Conservation (phyloP, 2,888 invertebrate genomes). For the Drosophila prolongata region DNA sequence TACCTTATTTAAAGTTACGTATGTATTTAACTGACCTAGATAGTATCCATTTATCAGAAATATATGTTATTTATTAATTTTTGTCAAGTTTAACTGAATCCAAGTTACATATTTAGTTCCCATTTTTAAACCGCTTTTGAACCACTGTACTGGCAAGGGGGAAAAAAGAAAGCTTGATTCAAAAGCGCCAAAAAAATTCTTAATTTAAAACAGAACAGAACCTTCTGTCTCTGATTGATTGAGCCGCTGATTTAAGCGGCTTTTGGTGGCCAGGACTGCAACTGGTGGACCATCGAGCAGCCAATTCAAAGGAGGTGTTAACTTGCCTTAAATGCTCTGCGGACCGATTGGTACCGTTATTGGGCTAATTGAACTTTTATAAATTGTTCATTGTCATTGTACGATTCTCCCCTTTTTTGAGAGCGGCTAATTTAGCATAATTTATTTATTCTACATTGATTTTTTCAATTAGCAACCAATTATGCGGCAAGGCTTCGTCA, state of each 20-base stretch:
- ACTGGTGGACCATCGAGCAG: slow-evolving; percentile 1
- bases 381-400: slow-evolving; percentile 51
- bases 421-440: slow-evolving; percentile 41
- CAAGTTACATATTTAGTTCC: no score
- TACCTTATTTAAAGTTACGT: no score
- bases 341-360: slow-evolving; percentile 58
- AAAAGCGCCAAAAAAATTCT: slow-evolving; percentile 52
- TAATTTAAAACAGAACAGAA: slow-evolving; percentile 66
- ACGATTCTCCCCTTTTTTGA: slow-evolving; percentile 2
- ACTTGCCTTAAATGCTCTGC: slow-evolving; percentile 63
- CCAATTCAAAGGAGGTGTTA: slow-evolving; percentile 59
- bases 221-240: slow-evolving; percentile 72
- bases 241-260: slow-evolving; percentile 79
- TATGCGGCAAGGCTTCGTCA: slow-evolving; percentile 50
- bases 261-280: slow-evolving; percentile 35
- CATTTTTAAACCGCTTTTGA: neutral
- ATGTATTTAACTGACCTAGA: no score
- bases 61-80: no score
- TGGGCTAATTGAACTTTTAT: slow-evolving; percentile 71
- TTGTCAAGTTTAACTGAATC: no score
- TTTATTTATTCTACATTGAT: slow-evolving; percentile 55
- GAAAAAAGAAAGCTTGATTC: slow-evolving; percentile 47
- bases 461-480: slow-evolving; percentile 72
- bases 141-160: slow-evolving; percentile 46
- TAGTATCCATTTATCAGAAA: no score